Percentiles rank a stretch among this genome's conserved stretches.
Conservation (phyloP, 2,113 vertebrate species). For the Hymenochirus boettgeri region DNA sequence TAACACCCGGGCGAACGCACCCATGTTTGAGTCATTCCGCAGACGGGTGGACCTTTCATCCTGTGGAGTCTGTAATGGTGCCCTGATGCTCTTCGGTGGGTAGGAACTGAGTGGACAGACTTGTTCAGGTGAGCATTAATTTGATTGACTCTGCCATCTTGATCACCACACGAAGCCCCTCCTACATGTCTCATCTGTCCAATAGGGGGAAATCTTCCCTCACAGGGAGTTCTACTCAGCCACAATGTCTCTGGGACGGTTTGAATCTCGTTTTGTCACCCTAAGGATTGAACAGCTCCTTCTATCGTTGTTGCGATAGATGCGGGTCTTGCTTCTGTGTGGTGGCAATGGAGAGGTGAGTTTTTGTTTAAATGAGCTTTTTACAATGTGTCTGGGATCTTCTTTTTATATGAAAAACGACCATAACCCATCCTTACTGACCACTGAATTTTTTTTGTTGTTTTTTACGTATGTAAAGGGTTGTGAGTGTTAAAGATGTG, state of each 20-base stretch:
- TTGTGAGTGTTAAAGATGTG: no score
- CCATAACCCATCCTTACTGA: no score
- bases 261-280: slow-evolving; percentile 81
- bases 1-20: slow-evolving; percentile 63
- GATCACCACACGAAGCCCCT: background rate
- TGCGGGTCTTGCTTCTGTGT: slow-evolving; percentile 80
- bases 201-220: slow-evolving; percentile 21
- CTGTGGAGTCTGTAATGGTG: slow-evolving; percentile 86
- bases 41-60: slow-evolving; percentile 74
- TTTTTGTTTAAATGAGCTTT: no score
- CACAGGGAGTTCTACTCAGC: slow-evolving; percentile 65
- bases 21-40: slow-evolving; percentile 74
- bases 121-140: background rate
- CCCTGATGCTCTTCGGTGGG: slow-evolving; percentile 86
- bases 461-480: no score
- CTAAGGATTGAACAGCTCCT: slow-evolving; percentile 66
- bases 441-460: no score
- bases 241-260: slow-evolving; percentile 81
- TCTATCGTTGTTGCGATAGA: slow-evolving; percentile 80
- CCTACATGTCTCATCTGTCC: background rate
- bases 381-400: no score
- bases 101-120: slow-evolving; percentile 52
- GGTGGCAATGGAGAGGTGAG: slow-evolving; percentile 85
- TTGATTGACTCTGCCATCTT: background rate
- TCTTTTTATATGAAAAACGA: no score